Percentiles rank a stretch among this genome's conserved stretches.
Conservation (phyloP, 1,140 invertebrate genomes). For the Eupeodes corollae region DNA sequence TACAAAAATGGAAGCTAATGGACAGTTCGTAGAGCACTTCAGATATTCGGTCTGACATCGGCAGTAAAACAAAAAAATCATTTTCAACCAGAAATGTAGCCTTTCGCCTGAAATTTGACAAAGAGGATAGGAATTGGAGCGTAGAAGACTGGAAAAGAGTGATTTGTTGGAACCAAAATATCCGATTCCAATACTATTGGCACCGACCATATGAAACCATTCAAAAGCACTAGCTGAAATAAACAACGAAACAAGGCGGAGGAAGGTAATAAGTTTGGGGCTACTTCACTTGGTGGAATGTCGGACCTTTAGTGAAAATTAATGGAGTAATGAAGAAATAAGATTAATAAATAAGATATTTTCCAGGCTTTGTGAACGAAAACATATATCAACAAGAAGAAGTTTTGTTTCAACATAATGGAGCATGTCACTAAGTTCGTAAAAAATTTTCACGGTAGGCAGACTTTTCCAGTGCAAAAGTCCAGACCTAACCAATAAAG, state of each 20-base stretch:
- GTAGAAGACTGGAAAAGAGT: no score
- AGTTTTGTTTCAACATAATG: not conserved
- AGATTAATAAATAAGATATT: not conserved
- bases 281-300: constrained; percentile 2
- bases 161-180: no score
- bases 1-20: no score
- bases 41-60: no score
- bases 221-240: not conserved
- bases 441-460: not conserved
- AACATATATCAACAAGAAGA: not conserved
- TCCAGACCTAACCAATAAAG: constrained; percentile 1
- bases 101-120: no score
- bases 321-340: constrained; percentile 3
- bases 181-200: no score
- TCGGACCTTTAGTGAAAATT: constrained; percentile 2
- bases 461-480: constrained; percentile 1
- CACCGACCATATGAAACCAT: constrained; percentile 1
- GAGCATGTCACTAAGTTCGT: not conserved
- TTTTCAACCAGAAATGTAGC: no score
- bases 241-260: not conserved
- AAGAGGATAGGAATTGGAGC: no score
- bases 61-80: no score
- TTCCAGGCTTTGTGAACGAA: not conserved
- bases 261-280: constrained; percentile 4
- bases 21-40: no score